phyloP scores from a whole-genome alignment of 2,113 vertebrate species.

The Ovis aries region DNA sequence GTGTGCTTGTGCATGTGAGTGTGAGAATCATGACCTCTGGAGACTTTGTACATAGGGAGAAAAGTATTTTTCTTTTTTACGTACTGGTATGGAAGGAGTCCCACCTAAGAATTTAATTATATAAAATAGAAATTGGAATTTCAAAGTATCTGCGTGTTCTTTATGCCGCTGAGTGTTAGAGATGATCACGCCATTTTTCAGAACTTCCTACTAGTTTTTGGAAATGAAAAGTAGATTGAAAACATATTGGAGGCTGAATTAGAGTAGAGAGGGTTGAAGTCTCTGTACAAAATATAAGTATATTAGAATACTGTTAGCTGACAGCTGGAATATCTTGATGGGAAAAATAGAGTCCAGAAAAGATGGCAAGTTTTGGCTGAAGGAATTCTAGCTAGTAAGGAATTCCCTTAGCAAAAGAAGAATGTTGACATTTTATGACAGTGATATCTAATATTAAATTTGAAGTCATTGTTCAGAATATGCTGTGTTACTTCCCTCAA shows the following conservation, averaged over 20 bases:
- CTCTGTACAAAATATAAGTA: not conserved
- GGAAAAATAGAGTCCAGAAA: not conserved
- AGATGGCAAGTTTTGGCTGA: not conserved
- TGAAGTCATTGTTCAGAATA: not conserved
- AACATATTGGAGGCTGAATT: not conserved
- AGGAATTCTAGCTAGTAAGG: not conserved
- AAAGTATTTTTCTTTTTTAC: slow-evolving; percentile 17
- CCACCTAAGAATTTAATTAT: not conserved
- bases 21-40: not conserved
- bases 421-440: not conserved
- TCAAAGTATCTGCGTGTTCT: not conserved
- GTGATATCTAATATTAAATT: not conserved
- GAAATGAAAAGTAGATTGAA: not conserved
- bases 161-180: not conserved
- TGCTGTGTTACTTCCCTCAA: not conserved
- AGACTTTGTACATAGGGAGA: not conserved
- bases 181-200: not conserved
- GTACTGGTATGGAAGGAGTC: not conserved
- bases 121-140: not conserved
- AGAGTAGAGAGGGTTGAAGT: not conserved
- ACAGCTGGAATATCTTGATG: not conserved
- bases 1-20: not conserved
- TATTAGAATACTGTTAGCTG: not conserved
- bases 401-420: not conserved
- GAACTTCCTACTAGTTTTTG: not conserved